A percentile compares a stretch with the other conserved stretches of the same genome.
phyloP scores from a whole-genome alignment of 2,113 vertebrate species.

The Orientallactaga bullata region DNA sequence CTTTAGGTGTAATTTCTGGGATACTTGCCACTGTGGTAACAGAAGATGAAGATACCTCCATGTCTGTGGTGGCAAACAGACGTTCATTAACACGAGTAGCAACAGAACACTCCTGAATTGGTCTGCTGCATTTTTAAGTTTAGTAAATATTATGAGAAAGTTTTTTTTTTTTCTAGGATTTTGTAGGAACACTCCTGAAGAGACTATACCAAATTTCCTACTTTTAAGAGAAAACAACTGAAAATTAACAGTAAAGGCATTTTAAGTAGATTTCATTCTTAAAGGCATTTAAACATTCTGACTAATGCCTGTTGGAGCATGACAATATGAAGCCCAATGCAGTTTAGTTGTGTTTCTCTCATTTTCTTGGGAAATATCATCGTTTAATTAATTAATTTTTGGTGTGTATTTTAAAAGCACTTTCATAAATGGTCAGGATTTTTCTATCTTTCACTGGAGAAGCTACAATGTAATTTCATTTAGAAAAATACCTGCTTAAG shows the following conservation, averaged over 20 bases:
- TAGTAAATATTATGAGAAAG: slow-evolving; percentile 76
- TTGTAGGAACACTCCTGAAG: slow-evolving; percentile 25
- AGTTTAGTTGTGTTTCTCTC: slow-evolving; percentile 65
- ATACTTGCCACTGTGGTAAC: slow-evolving; percentile 96
- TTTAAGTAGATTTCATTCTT: slow-evolving; percentile 62
- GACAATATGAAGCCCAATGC: slow-evolving; percentile 57
- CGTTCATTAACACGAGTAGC: slow-evolving; percentile 88
- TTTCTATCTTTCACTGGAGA: slow-evolving; percentile 10
- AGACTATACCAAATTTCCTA: slow-evolving; percentile 69
- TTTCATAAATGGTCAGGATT: not conserved
- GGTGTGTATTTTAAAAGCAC: slow-evolving; percentile 32
- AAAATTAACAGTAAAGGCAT: slow-evolving; percentile 66
- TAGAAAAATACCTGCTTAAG: slow-evolving; percentile 4
- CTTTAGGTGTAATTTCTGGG: slow-evolving; percentile 96
- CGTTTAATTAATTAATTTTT: slow-evolving; percentile 59
- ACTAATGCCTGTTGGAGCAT: not conserved
- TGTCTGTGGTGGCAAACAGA: slow-evolving; percentile 99
- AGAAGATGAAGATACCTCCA: slow-evolving; percentile 95
- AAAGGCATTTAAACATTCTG: slow-evolving; percentile 7
- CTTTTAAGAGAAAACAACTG: slow-evolving; percentile 68
- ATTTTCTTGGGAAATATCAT: slow-evolving; percentile 55
- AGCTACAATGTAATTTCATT: not conserved
- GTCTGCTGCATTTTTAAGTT: slow-evolving; percentile 77
- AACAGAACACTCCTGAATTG: slow-evolving; percentile 71
- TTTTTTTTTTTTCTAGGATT: slow-evolving; percentile 50